Evolutionary conservation across 2,797 vertebrate species (phyloP).

Genomic region (Microctenopoma steveboyesi): DNA sequence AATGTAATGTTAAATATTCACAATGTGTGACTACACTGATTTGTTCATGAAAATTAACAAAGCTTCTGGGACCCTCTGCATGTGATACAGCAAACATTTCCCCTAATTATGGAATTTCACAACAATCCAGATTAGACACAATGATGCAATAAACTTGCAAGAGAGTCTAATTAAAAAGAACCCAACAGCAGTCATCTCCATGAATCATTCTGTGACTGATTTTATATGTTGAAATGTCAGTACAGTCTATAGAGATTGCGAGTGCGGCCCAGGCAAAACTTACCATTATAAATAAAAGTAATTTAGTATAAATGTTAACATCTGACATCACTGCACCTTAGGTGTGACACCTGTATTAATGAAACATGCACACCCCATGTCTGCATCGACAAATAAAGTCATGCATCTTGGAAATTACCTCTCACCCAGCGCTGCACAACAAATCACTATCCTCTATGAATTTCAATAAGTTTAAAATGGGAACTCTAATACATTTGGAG

Average conservation of each 20-base stretch:
- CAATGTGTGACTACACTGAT: conserved; percentile 53
- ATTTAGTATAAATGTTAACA: conserved; percentile 59
- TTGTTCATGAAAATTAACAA: conserved; percentile 61
- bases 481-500: conserved; percentile 1
- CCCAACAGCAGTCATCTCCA: conserved; percentile 60
- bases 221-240: conserved; percentile 63
- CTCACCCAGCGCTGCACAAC: conserved; percentile 29
- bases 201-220: conserved; percentile 60
- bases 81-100: conserved; percentile 59
- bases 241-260: conserved; percentile 15
- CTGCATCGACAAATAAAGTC: conserved; percentile 54
- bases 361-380: conserved; percentile 26
- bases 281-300: conserved; percentile 43
- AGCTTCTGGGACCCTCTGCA: conserved; percentile 60
- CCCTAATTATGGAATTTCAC: conserved; percentile 74
- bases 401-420: conserved; percentile 64
- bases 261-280: conserved; percentile 40
- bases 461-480: conserved; percentile 35
- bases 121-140: conserved; percentile 67
- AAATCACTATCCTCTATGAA: conserved; percentile 48
- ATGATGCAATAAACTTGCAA: conserved; percentile 79
- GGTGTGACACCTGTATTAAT: conserved; percentile 65
- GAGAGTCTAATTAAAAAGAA: conserved; percentile 74
- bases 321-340: conserved; percentile 53
- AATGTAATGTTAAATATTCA: conserved; percentile 66